Evolutionary conservation across 1,140 invertebrate genomes (phyloP).

Genomic region (Octopus bimaculoides): DNA sequence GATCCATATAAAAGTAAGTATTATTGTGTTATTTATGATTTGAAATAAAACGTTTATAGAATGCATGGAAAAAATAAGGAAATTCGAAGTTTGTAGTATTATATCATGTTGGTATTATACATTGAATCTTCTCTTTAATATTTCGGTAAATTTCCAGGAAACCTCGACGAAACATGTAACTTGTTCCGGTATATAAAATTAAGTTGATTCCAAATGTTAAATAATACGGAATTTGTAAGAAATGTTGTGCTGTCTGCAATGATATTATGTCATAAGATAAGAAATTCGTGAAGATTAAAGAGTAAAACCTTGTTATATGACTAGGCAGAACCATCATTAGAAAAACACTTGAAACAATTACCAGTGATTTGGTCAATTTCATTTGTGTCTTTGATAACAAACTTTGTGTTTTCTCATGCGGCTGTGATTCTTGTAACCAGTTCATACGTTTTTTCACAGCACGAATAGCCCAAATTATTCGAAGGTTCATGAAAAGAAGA

Average conservation of each 20-base stretch:
- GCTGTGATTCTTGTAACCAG: constrained; percentile 19
- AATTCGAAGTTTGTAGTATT: no score
- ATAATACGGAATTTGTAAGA: constrained; percentile 62
- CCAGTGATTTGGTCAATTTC: constrained; percentile 77
- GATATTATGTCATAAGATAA: constrained; percentile 16
- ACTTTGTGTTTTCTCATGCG: constrained; percentile 17
- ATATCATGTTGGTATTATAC: no score
- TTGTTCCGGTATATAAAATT: constrained; percentile 66
- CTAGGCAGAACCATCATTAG: constrained; percentile 74
- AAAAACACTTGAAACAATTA: constrained; percentile 78
- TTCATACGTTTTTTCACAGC: constrained; percentile 30
- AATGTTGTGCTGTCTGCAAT: constrained; percentile 34
- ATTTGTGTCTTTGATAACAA: constrained; percentile 61
- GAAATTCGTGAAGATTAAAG: constrained; percentile 34
- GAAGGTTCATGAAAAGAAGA: constrained; percentile 62
- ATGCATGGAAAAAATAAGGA: no score
- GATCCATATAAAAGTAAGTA: no score
- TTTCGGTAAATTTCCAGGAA: not conserved
- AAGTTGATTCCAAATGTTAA: constrained; percentile 86
- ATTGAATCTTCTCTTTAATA: not conserved
- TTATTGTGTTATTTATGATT: no score
- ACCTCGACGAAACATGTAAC: constrained; percentile 15
- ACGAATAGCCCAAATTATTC: constrained; percentile 31
- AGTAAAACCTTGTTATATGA: constrained; percentile 50
- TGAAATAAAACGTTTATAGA: no score